Evolutionary conservation across 2,797 vertebrate genomes (phyloP).

Genomic region (Lepilemur ruficaudatus): DNA sequence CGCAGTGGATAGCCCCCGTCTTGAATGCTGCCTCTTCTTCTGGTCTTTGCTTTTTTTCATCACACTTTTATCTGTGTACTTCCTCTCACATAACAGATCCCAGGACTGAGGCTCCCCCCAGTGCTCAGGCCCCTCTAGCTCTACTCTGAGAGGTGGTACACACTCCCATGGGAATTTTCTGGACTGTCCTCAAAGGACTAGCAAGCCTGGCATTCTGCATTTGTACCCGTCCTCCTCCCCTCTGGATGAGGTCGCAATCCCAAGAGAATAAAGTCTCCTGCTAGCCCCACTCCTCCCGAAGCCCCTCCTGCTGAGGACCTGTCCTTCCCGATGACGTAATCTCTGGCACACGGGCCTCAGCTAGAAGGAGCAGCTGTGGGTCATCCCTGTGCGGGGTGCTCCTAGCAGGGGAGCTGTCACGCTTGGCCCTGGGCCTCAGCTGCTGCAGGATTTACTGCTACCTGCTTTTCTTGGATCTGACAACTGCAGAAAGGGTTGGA

Average conservation of each 20-base stretch:
- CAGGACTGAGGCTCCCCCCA: not conserved
- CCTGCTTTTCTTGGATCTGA: conserved; percentile 60
- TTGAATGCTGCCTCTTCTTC: not conserved
- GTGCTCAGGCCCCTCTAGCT: not conserved
- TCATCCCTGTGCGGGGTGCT: not conserved
- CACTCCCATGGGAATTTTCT: not conserved
- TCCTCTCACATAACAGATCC: not conserved
- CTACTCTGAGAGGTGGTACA: not conserved
- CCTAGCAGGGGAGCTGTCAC: not conserved
- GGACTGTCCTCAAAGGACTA: not conserved
- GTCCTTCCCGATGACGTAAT: not conserved
- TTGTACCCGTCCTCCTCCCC: not conserved
- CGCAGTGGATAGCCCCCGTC: not conserved
- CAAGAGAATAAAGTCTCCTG: not conserved
- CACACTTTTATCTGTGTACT: fast-evolving
- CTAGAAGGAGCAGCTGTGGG: not conserved
- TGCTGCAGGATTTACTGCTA: conserved; percentile 14
- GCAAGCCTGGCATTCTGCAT: not conserved
- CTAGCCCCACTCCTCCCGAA: not conserved
- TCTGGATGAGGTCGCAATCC: not conserved
- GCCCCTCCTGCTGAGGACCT: not conserved
- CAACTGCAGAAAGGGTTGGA: conserved; percentile 23
- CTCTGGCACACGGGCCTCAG: not conserved
- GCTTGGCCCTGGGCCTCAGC: not conserved
- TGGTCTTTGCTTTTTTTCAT: not conserved